Percentiles rank a stretch among this genome's conserved stretches.
Evolutionary conservation across 2,888 invertebrate species (phyloP).

Genomic region (Drosophila pseudotakahashii): DNA sequence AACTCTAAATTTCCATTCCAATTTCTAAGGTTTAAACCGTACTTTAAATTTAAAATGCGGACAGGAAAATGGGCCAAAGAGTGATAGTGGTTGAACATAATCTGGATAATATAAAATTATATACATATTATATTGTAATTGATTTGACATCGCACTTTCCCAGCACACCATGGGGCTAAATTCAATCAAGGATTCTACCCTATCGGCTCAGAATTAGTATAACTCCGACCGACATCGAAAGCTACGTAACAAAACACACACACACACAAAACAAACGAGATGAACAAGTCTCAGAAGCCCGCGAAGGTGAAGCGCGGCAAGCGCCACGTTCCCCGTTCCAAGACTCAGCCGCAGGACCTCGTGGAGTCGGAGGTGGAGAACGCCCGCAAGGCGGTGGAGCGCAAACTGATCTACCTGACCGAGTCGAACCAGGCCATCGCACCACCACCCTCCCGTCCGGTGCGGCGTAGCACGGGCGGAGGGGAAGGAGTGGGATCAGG

Average conservation of each 20-base stretch:
- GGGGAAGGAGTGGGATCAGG: not conserved
- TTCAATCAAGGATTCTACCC: not conserved
- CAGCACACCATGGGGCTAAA: not conserved
- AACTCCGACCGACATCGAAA: not conserved
- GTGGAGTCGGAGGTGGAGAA: slow-evolving; percentile 22
- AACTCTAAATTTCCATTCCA: no score
- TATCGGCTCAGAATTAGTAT: not conserved
- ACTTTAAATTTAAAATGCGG: no score
- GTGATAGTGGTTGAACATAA: no score
- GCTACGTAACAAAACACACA: not conserved
- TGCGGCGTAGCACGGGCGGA: not conserved
- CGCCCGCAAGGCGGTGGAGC: slow-evolving; percentile 30
- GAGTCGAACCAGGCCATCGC: slow-evolving; percentile 18
- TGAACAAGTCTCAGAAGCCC: not conserved
- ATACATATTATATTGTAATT: no score
- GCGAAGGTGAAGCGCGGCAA: slow-evolving; percentile 47
- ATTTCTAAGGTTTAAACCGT: no score
- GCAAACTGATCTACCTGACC: slow-evolving; percentile 47
- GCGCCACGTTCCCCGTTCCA: not conserved
- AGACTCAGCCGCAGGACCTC: not conserved
- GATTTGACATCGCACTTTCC: not conserved
- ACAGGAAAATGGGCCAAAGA: no score
- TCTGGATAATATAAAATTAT: no score
- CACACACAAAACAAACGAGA: not conserved
- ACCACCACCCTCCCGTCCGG: not conserved